Conservation (phyloP, 2,888 invertebrate species). For the Litoditis marina region DNA sequence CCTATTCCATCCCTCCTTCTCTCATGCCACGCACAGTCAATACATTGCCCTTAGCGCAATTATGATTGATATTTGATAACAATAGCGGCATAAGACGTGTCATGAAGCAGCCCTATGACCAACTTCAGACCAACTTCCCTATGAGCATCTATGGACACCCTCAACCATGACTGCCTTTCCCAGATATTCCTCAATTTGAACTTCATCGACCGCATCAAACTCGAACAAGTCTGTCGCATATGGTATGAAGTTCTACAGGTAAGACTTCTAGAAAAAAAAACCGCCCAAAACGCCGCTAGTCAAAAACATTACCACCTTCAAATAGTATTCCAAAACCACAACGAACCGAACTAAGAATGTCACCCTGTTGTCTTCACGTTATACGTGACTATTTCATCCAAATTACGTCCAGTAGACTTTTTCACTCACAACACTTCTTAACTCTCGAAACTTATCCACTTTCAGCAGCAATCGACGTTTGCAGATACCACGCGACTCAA, state of each 20-base stretch:
- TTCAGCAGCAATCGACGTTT: slow-evolving; percentile 16
- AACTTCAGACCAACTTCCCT: too few relatives aligned
- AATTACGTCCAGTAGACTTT: too few relatives aligned
- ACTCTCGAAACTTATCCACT: neutral
- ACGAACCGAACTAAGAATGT: too few relatives aligned
- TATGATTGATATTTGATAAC: too few relatives aligned
- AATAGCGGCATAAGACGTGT: too few relatives aligned
- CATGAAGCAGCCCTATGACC: too few relatives aligned
- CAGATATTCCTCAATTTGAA: slow-evolving; percentile 27
- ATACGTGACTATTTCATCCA: neutral
- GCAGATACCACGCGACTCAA: slow-evolving; percentile 10
- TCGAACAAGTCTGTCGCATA: slow-evolving; percentile 45
- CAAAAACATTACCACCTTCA: too few relatives aligned
- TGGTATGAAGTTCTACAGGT: slow-evolving; percentile 34
- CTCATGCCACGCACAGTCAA: too few relatives aligned
- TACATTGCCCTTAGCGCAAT: too few relatives aligned
- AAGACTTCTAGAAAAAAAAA: neutral
- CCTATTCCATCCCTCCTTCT: too few relatives aligned
- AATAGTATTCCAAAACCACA: neutral
- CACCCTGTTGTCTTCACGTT: too few relatives aligned
- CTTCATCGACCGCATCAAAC: slow-evolving; percentile 40
- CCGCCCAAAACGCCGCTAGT: neutral
- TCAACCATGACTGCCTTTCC: slow-evolving; percentile 24
- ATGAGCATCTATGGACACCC: slow-evolving; percentile 5
- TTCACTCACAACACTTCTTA: neutral